Percentiles rank a stretch among this genome's conserved stretches.
These are phyloP conservation scores for Eumeta japonica DNA, from an alignment of 1,140 invertebrate genomes.

Conservation along the genomic window DNA sequence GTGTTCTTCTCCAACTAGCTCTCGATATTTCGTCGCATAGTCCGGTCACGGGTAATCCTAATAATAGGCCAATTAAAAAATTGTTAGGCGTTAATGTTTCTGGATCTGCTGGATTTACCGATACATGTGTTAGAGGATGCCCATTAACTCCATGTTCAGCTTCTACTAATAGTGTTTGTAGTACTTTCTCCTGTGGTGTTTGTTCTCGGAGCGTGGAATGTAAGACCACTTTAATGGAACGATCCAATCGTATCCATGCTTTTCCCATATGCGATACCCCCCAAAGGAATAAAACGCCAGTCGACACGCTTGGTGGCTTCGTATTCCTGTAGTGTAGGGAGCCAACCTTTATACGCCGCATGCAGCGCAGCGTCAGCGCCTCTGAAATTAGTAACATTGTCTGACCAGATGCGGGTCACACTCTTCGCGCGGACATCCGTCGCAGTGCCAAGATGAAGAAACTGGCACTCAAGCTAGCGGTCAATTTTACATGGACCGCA, in stretches of 20 bases:
- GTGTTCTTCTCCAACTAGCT: too few relatives aligned
- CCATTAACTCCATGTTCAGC: conserved; percentile 16
- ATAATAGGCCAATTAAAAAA: conserved; percentile 26
- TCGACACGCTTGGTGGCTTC: not conserved
- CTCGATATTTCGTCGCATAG: too few relatives aligned
- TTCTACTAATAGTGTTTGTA: conserved; percentile 8
- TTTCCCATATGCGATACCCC: conserved; percentile 10
- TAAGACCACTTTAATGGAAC: conserved; percentile 10
- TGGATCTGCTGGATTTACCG: conserved; percentile 11
- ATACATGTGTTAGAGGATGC: conserved; percentile 18
- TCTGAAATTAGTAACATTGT: conserved; percentile 30
- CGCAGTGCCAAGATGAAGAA: conserved; percentile 10
- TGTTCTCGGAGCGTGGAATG: not conserved
- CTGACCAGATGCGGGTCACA: conserved; percentile 15
- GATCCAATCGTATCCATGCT: conserved; percentile 9
- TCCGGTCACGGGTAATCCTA: too few relatives aligned
- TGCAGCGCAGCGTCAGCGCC: conserved; percentile 17
- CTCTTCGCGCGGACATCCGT: not conserved
- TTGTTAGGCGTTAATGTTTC: conserved; percentile 23
- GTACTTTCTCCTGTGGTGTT: conserved; percentile 2
- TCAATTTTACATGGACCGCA: conserved; percentile 20
- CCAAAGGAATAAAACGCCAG: conserved; percentile 3
- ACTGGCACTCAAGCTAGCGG: conserved; percentile 5
- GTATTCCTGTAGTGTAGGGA: too few relatives aligned
- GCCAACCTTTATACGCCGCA: too few relatives aligned